Evolutionary conservation across 1,140 invertebrate genomes (phyloP), one percentile per base, ranked within the genome.

Genomic region (Diploscapter pachys): DNA sequence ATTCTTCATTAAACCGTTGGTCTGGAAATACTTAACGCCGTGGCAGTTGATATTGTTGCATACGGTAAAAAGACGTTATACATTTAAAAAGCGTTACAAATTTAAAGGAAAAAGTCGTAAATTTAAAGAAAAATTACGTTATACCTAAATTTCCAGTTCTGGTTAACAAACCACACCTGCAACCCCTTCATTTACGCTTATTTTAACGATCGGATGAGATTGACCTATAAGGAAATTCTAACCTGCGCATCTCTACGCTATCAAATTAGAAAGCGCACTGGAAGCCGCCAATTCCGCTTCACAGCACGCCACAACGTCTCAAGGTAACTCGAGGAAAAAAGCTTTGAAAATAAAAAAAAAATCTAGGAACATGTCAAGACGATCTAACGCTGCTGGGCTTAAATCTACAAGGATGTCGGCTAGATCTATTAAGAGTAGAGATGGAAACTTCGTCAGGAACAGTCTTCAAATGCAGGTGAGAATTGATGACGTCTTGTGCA

Each of bases 151-250:
- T 31, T 31, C 1, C 65, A 82, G 81, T 66, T 82, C 31, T 82
- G 78, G 78, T 57, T 83, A 9, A 66, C 70, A 31, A 83, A 82
- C 62, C 81, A 84, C 66, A 73, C 76, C 5, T 82, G 82, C 49
- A 83, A 83, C 55, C 81, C 81, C 31, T 80, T 83, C 73, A 83
- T 83, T 61, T 83, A 83, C 63, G 78, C 82, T 3, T 83, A 84
- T 63, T 83, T 83, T 71, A 83, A 83, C 64, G 81, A 83, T 59
- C 61, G 81, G 54, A 83, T 83, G 81, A 75, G 82, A 13, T 13
- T 77, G 53, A 78, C 82, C 4, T 83, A 83, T 62, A 71, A 72
- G 13, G 80, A 83, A 67, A 66, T 83, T 55, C 52, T 83, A 11
- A 79, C 80, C 11, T 83, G 81, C 64, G 76, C 74, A 13, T 55